A percentile compares a stretch with the other conserved stretches of the same genome.
Evolutionary conservation across 2,797 vertebrate species (phyloP).

Genomic region (Cyprinodon diabolis): DNA sequence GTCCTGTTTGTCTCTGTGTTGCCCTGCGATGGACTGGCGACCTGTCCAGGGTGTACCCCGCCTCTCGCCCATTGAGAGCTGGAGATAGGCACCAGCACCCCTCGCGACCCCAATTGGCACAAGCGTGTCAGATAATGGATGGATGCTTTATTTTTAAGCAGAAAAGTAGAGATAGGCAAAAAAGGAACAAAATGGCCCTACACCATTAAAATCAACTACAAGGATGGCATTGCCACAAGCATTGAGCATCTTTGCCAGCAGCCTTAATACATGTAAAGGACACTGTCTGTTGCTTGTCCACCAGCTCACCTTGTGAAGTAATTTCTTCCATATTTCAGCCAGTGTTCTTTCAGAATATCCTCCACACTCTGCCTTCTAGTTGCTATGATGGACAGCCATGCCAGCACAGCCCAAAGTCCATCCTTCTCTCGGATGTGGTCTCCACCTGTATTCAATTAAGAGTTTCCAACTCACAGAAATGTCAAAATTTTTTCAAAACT

Average conservation of each 20-base stretch:
- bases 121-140: too few species aligned
- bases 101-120: too few species aligned
- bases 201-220: too few species aligned
- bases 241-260: not conserved
- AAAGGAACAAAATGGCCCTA: too few species aligned
- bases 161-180: not conserved
- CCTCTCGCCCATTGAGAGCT: too few species aligned
- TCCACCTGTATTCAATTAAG: slow-evolving; percentile 79
- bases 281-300: not conserved
- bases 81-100: too few species aligned
- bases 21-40: too few species aligned
- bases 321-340: slow-evolving; percentile 95
- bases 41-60: too few species aligned
- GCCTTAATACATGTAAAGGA: not conserved
- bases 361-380: slow-evolving; percentile 90
- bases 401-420: slow-evolving; percentile 95
- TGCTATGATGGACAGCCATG: slow-evolving; percentile 96
- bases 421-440: slow-evolving; percentile 98
- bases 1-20: too few species aligned
- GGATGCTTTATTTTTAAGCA: not conserved
- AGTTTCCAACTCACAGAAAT: not conserved
- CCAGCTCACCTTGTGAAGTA: slow-evolving; percentile 90
- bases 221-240: not conserved
- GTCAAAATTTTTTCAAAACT: not conserved
- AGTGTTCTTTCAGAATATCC: slow-evolving; percentile 93